Base-by-base conservation (phyloP, 2,797 vertebrate species). In the Neoniphon sammara region DNA sequence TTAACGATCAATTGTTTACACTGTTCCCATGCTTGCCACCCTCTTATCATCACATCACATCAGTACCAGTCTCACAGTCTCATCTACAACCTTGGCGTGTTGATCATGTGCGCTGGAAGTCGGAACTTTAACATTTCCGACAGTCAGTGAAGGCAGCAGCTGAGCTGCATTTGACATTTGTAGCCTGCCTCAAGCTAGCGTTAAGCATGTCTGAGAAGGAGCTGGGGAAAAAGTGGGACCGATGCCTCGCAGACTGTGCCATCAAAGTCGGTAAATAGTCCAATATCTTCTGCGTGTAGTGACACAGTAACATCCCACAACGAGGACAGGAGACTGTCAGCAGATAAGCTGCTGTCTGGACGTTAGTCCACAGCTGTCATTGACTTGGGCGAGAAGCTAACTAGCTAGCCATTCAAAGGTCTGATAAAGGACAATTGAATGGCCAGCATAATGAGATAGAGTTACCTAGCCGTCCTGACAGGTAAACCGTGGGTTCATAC, bases 201-300 rank as follows among this genome's bases (percentile, higher is more conserved):
- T 66, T 67, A 82, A 91, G 46, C 78, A 95, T 95, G 94, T 94
- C 94, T 85, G 94, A 94, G 76, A 93, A 92, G 71, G 93, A 94
- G 78, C 82, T 94, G 61, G 93, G 93, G 3, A 92, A 92, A 73
- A 95, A 95, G 77, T 94, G 93, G 94, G 93, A 94, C 81, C 87
- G 92, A 52, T 95, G 94, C 80, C 84, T 94, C 52, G 93, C 94
- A 58, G 93, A 95, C 66, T 75, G 89, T 55, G 93, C 90, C 56
- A 83, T 94, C 76, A 95, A 95, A 90, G 17, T 94, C 7, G 94
- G 94, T 95, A 93, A 93, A 83, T 90, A 77, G 73, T 12, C 2
- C 7, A 0, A 10, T 46, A 17, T 23, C 5, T 63, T 25, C 30
- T 9, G 1, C 3, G 2, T 50, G 0, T n/a, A 18, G 25, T 1